Evolutionary conservation across 2,797 vertebrate genomes (phyloP).

Genomic region (Salarias fasciatus): DNA sequence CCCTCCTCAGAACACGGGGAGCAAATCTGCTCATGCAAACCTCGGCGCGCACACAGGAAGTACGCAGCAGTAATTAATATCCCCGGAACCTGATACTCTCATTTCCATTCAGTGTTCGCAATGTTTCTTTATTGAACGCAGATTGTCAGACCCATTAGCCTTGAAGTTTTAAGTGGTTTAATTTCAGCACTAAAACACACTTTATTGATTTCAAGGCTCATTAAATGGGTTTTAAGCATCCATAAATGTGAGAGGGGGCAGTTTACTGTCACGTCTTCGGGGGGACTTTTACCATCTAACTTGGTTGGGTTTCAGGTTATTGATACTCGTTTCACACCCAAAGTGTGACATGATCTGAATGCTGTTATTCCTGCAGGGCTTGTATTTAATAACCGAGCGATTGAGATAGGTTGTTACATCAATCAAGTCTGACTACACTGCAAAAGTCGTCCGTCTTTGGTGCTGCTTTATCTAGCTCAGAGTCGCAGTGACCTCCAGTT

Average conservation of each 20-base stretch:
- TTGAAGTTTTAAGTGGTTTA: constrained; percentile 33
- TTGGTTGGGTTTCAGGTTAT: constrained; percentile 9
- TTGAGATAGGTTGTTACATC: background rate
- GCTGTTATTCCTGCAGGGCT: background rate
- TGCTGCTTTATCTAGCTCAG: too few relatives aligned
- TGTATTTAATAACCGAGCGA: background rate
- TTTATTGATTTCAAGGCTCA: constrained; percentile 54
- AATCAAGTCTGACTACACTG: too few relatives aligned
- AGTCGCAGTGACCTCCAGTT: too few relatives aligned
- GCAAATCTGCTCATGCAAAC: too few relatives aligned
- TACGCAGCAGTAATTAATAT: background rate
- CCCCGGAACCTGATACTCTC: constrained; percentile 2
- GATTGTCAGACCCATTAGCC: constrained; percentile 40
- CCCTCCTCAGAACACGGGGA: too few relatives aligned
- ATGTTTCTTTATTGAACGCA: constrained; percentile 27
- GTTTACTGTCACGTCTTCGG: constrained; percentile 13
- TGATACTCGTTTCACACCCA: constrained; percentile 13
- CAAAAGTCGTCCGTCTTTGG: too few relatives aligned
- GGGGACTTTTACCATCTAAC: constrained; percentile 6
- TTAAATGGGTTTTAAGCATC: constrained; percentile 46
- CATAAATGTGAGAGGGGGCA: constrained; percentile 10
- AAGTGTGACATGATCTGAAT: background rate
- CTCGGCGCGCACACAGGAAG: background rate
- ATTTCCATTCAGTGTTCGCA: constrained; percentile 10
- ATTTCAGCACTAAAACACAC: constrained; percentile 43